These are phyloP conservation scores for Drosophila robusta DNA, from an alignment of 2,888 invertebrate species.

Conservation along the genomic window DNA sequence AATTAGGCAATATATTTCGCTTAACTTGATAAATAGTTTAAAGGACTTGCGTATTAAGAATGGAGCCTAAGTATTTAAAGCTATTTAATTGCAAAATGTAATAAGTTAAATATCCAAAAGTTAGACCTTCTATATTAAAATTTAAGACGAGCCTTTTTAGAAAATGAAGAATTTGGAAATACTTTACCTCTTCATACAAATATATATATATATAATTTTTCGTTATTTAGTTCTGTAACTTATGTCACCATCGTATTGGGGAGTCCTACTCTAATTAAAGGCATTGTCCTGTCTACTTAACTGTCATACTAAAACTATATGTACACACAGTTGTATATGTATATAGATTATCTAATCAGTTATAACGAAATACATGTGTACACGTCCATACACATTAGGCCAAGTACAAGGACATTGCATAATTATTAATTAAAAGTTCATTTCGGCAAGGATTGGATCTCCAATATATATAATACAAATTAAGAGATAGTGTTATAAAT, in stretches of 20 bases:
- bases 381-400: background rate
- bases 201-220: conserved; percentile 8
- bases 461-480: background rate
- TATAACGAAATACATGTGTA: conserved; percentile 7
- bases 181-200: conserved; percentile 3
- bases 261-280: conserved; percentile 3
- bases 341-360: conserved; percentile 19
- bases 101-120: background rate
- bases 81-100: background rate
- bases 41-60: background rate
- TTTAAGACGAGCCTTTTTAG: background rate
- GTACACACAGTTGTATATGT: conserved; percentile 25
- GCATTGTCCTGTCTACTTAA: conserved; percentile 21
- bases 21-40: background rate
- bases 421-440: background rate
- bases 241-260: conserved; percentile 4
- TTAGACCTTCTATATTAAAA: background rate
- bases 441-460: conserved; percentile 18
- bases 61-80: conserved; percentile 1
- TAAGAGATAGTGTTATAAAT: no score
- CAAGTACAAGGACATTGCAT: conserved; percentile 11
- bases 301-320: background rate
- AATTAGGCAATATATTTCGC: conserved; percentile 1
- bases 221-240: conserved; percentile 12
- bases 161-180: background rate